Evolutionary conservation across 2,797 vertebrate genomes (phyloP).

Genomic region (Paramormyrops hopkinsi): DNA sequence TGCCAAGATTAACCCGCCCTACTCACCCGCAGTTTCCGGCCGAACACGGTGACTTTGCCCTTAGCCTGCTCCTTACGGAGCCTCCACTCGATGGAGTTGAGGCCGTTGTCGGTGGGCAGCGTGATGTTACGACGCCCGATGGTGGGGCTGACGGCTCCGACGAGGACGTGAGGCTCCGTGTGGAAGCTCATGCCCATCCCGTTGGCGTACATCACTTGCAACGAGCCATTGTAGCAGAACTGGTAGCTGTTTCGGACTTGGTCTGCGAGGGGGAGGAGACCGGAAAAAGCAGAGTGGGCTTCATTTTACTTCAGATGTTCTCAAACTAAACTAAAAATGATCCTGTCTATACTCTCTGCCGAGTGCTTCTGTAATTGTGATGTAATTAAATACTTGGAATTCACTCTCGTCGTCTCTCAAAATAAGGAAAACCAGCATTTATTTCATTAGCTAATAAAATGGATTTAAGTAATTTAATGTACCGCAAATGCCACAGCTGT

Average conservation of each 20-base stretch:
- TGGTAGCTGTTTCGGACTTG: conserved; percentile 85
- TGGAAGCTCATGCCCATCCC: conserved; percentile 84
- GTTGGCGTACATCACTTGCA: conserved; percentile 80
- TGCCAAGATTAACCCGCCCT: not conserved
- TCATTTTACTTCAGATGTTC: not conserved
- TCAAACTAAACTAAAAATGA: not conserved
- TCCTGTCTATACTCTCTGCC: not conserved
- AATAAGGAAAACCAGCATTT: not conserved
- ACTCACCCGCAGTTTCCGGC: conserved; percentile 80
- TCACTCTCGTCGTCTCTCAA: not conserved
- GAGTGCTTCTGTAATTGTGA: not conserved
- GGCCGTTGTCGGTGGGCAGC: conserved; percentile 78
- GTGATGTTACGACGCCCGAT: conserved; percentile 82
- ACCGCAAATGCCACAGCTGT: not conserved
- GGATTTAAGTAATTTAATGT: not conserved
- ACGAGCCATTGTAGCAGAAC: conserved; percentile 78
- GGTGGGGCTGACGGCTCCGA: conserved; percentile 77
- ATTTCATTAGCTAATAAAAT: not conserved
- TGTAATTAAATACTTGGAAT: not conserved
- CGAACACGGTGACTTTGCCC: conserved; percentile 82
- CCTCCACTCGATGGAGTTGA: conserved; percentile 84
- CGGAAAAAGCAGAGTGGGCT: not conserved
- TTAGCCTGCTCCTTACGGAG: conserved; percentile 80
- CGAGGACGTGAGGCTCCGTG: conserved; percentile 79
- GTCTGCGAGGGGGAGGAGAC: conserved; percentile 55